A percentile compares a stretch with the other conserved stretches of the same genome.
Evolutionary conservation across 2,113 vertebrate species (phyloP).

Genomic region (Herpetotheres cachinnans): DNA sequence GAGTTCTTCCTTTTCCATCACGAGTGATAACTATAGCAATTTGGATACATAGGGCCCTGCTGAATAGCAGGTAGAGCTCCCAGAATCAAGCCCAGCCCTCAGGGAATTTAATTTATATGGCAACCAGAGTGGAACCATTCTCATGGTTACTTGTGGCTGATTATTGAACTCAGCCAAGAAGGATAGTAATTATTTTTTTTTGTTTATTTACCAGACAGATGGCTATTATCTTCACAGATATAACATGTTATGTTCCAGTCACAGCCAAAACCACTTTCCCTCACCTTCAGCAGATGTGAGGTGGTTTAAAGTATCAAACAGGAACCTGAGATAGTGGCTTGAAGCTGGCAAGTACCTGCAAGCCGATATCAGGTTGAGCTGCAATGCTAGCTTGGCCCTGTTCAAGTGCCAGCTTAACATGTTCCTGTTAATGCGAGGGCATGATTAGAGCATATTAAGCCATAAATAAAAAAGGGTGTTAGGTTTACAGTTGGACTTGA

Average conservation of each 20-base stretch:
- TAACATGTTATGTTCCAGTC: not conserved
- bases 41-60: not conserved
- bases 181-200: not conserved
- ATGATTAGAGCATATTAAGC: not conserved
- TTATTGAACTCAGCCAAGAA: not conserved
- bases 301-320: not conserved
- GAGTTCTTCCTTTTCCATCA: not conserved
- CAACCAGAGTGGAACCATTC: rapidly evolving
- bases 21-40: not conserved
- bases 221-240: not conserved
- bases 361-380: not conserved
- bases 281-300: not conserved
- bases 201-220: not conserved
- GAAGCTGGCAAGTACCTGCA: not conserved
- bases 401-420: not conserved
- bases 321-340: not conserved
- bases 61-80: not conserved
- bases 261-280: not conserved
- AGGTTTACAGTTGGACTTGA: not conserved
- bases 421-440: not conserved
- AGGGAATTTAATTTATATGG: not conserved
- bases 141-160: not conserved
- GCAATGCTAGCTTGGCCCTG: not conserved
- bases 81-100: not conserved
- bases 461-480: not conserved